These are phyloP conservation scores for Microctenopoma steveboyesi DNA, from an alignment of 2,797 vertebrate genomes.

Conservation along the genomic window DNA sequence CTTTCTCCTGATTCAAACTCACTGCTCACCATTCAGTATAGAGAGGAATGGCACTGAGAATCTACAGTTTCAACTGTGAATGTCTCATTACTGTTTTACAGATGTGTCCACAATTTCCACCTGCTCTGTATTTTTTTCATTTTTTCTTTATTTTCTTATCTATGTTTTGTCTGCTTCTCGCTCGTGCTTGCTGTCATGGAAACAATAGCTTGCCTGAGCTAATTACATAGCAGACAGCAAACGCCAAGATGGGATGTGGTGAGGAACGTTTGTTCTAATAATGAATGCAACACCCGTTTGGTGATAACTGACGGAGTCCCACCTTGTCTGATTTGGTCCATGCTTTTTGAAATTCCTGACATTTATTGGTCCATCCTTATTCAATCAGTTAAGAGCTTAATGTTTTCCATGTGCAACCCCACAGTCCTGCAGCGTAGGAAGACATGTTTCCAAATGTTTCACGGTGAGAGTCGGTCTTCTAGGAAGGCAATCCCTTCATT, in stretches of 20 bases:
- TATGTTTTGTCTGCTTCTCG: constrained; percentile 51
- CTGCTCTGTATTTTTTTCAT: constrained; percentile 67
- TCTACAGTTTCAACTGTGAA: constrained; percentile 54
- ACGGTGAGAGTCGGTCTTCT: constrained; percentile 66
- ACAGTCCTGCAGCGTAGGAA: constrained; percentile 64
- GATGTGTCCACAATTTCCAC: constrained; percentile 77
- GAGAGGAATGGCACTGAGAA: constrained; percentile 40
- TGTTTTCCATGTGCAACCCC: constrained; percentile 79
- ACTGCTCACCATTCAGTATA: constrained; percentile 25
- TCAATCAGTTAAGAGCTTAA: constrained; percentile 72
- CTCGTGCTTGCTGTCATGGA: constrained; percentile 67
- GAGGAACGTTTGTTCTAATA: constrained; percentile 66
- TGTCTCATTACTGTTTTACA: constrained; percentile 68
- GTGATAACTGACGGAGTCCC: constrained; percentile 55
- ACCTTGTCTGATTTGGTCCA: constrained; percentile 62
- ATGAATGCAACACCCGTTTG: constrained; percentile 50
- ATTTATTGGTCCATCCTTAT: constrained; percentile 78
- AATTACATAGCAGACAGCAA: constrained; percentile 73
- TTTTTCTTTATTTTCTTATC: constrained; percentile 50
- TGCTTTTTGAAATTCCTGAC: constrained; percentile 71
- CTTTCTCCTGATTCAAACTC: constrained; percentile 29
- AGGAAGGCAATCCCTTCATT: constrained; percentile 56
- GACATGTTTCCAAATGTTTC: constrained; percentile 77
- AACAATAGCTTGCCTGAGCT: constrained; percentile 72
- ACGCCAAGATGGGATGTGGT: constrained; percentile 66